Conservation (phyloP, 2,888 invertebrate genomes). For the Glaucopsyche alexis region DNA sequence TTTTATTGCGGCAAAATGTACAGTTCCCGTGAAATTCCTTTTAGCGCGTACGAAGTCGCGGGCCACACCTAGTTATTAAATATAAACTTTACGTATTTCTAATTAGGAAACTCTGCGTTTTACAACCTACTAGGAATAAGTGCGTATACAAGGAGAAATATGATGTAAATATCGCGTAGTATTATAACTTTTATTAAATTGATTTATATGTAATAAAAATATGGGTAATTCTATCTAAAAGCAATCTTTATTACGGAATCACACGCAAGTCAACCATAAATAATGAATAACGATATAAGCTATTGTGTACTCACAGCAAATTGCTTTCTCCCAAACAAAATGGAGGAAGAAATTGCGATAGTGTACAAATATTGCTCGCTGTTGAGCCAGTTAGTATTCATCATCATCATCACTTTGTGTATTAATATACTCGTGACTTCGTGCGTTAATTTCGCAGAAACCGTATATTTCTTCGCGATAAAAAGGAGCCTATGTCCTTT, state of each 20-base stretch:
- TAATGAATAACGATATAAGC: constrained; percentile 58
- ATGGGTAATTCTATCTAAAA: constrained; percentile 13
- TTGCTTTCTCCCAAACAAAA: constrained; percentile 33
- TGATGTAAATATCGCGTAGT: not conserved
- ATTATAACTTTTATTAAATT: not conserved
- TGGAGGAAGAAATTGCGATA: not conserved
- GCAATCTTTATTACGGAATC: constrained; percentile 40
- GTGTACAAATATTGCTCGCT: constrained; percentile 1
- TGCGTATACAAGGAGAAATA: too few relatives aligned
- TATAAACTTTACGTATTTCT: too few relatives aligned
- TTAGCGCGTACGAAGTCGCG: too few relatives aligned
- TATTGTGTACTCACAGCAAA: constrained; percentile 38
- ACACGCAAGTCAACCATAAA: constrained; percentile 61
- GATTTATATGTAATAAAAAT: constrained; percentile 5
- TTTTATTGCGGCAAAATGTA: too few relatives aligned
- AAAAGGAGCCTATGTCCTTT: too few relatives aligned
- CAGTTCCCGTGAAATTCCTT: too few relatives aligned
- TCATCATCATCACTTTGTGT: not conserved
- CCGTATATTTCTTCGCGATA: too few relatives aligned
- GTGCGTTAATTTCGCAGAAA: too few relatives aligned
- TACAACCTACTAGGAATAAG: too few relatives aligned
- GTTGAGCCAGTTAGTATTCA: not conserved
- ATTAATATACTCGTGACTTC: too few relatives aligned
- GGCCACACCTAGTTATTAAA: too few relatives aligned
- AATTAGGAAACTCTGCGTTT: too few relatives aligned